Evolutionary conservation across 2,797 vertebrate genomes (phyloP).

Genomic region (Enteromius argenteus): DNA sequence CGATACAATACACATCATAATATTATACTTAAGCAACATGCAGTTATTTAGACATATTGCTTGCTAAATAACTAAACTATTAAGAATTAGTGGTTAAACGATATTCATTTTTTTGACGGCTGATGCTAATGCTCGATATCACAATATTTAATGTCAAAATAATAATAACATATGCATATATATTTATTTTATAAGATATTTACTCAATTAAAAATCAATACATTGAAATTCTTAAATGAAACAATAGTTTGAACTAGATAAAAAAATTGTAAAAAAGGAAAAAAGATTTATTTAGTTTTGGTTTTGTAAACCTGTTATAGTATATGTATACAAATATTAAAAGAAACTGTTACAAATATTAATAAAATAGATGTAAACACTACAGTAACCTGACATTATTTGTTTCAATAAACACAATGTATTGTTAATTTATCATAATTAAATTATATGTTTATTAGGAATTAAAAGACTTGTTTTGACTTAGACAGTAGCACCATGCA

Average conservation of each 20-base stretch:
- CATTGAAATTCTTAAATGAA: not conserved
- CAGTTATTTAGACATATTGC: not conserved
- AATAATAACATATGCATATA: not conserved
- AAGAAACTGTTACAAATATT: not conserved
- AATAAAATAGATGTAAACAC: not conserved
- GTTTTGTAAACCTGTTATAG: not conserved
- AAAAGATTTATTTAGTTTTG: not conserved
- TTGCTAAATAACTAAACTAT: not conserved
- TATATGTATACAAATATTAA: not conserved
- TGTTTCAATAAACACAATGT: not conserved
- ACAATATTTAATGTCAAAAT: not conserved
- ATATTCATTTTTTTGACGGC: not conserved
- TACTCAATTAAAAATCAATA: not conserved
- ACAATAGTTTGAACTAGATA: not conserved
- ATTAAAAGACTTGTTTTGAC: not conserved
- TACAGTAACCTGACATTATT: not conserved
- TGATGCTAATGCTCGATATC: not conserved
- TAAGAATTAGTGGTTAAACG: not conserved
- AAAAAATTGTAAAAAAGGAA: not conserved
- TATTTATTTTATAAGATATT: not conserved
- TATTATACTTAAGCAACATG: not conserved
- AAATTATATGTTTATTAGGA: not conserved
- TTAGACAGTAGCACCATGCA: not conserved
- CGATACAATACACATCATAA: not conserved
- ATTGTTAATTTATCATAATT: not conserved